A percentile compares a stretch with the other conserved stretches of the same genome.
Conservation (phyloP, 2,888 invertebrate genomes). For the Tridacna crocea region DNA sequence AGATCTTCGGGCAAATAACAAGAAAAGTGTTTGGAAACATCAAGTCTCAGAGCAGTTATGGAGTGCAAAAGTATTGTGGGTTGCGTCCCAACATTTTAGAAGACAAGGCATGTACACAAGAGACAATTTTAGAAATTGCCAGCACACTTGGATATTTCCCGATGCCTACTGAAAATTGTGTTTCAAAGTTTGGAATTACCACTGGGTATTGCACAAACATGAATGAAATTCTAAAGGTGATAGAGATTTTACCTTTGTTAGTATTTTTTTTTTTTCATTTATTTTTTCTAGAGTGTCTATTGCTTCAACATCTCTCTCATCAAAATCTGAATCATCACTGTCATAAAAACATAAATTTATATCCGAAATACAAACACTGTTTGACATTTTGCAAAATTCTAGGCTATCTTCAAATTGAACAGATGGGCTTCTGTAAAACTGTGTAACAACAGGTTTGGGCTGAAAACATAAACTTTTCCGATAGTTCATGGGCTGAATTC, state of each 20-base stretch:
- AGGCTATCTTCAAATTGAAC: slow-evolving; percentile 1
- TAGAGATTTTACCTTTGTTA: background rate
- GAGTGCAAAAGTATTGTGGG: background rate
- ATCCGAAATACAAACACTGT: slow-evolving; percentile 2
- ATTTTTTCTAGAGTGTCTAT: slow-evolving; percentile 26
- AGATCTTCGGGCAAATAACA: background rate
- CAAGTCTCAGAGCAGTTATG: slow-evolving; percentile 4
- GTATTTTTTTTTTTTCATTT: background rate
- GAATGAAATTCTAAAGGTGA: slow-evolving; percentile 20
- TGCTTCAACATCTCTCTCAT: slow-evolving; percentile 19
- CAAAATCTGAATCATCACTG: slow-evolving; percentile 39
- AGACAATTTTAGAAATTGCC: background rate
- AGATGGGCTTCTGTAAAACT: slow-evolving; percentile 24
- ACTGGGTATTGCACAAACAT: slow-evolving; percentile 12
- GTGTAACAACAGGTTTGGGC: slow-evolving; percentile 33
- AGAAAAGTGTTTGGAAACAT: slow-evolving; percentile 13
- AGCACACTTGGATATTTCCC: slow-evolving; percentile 1
- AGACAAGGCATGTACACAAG: background rate
- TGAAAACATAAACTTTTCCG: slow-evolving; percentile 31
- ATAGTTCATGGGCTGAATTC: slow-evolving; percentile 28
- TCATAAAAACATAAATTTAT: background rate
- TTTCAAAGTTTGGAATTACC: slow-evolving; percentile 11
- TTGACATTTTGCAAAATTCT: slow-evolving; percentile 2
- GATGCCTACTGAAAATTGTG: slow-evolving; percentile 8
- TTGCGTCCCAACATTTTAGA: slow-evolving; percentile 17